Base-by-base conservation (phyloP, 1,140 invertebrate genomes). In the Anthonomus grandis region DNA sequence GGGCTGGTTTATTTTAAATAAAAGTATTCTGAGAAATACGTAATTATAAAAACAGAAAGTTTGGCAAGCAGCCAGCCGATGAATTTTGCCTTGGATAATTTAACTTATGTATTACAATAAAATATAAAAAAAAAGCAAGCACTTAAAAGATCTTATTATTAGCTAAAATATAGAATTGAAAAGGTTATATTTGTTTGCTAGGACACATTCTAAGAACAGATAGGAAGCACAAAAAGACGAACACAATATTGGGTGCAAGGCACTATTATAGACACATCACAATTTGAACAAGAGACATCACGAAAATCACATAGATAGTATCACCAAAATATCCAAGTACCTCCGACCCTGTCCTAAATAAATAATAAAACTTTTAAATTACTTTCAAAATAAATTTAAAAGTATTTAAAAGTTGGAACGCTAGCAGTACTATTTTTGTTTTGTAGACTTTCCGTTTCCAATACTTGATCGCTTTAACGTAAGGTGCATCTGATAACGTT, bases 371-470 rank as follows among this genome's bases (percentile, higher is more conserved):
- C 47, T 49, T 41, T 18, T 47, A 54, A 44, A 45, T 21, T 6
- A 17, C 41, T 22, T 46, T 23, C 12, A 25, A 34, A 45, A 24
- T 21, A 36, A 39, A 45, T 45, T 22, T 19, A 18, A 44, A 42
- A 9, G 12, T 18, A 39, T 27, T 39, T 44, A 50, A 50, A 52
- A 47, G 12, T 54, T 49, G 25, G 10, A 53, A 57, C 5, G 55
- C 49, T 38, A 10, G 57, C 39, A 63, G 61, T 72, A 72, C 70
- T 68, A 74, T 73, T 66, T 67, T 59, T 23, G 69, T 62, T 58
- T 66, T 63, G 63, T 73, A 69, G 57, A 74, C 64, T 63, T 65
- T 70, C 42, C 58, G 58, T 51, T 69, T 72, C 70, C 70, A 72
- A 46, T 64, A 71, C 55, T 67, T 68, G 50, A 72, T 66, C 25